Evolutionary conservation across 1,140 invertebrate genomes (phyloP), one percentile per base, ranked within the genome.

Genomic region (Plodia interpunctella): DNA sequence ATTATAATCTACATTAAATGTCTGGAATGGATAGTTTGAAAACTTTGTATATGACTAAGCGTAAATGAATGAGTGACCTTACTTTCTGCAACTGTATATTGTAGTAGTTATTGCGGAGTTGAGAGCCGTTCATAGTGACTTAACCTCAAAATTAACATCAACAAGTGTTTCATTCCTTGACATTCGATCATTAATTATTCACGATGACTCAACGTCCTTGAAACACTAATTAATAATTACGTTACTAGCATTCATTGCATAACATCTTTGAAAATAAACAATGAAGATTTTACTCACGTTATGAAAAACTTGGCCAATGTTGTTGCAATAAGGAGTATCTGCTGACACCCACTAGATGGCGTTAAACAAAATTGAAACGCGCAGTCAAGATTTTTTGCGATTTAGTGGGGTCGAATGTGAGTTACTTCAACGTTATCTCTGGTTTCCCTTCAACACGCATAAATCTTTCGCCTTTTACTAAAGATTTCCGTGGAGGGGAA

Each of bases 391-490:
- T 51, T 18, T 19, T 51, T 20, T 51, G 9, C 20, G 0, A 11
- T 51, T 51, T 1, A 8, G 9, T 51, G 6, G 9, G 15, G n/a
- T 51, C 49, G 4, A 11, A 0, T 51, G 2, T 0, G 18, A 6
- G 18, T 11, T 0, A 1, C 2, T 4, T 11, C 15, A 6, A 9
- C 0, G 10, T 20, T 51, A 51, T 49, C 49, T 51, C 49, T 51
- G 49, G 49, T 51, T 51, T 51, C 49, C 49, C 49, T 51, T 51
- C 49, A 51, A 51, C 2, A 51, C 49, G 49, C 15, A 51, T 51
- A 51, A 51, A 51, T 51, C 49, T 51, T 51, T 51, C 49, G 49
- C 49, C 49, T 51, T 51, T 51, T 51, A 51, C 49, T 51, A 51
- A 51, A 51, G 49, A 51, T 51, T 51, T 51, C 49, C 49, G 49